Base-by-base conservation (phyloP, 1,140 invertebrate species). In the Drosophila tsacasi region DNA sequence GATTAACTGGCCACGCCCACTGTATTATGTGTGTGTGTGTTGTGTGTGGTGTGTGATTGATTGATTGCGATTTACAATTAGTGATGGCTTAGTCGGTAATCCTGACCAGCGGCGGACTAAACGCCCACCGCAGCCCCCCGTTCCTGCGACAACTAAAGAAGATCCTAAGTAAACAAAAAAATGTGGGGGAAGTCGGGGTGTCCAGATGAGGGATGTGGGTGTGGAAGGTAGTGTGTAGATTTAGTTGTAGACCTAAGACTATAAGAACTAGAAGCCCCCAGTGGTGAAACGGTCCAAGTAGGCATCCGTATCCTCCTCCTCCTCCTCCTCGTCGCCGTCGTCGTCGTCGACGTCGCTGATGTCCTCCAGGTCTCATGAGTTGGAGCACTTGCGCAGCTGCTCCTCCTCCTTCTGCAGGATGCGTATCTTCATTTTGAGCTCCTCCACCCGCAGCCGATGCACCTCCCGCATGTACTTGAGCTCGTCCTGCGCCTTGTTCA, bases 381-480 rank as follows among this genome's bases (percentile, higher is more conserved):
- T 81, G 50, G 72, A 78, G 25, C 52, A 66, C 42, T 91, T 91
- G 37, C 76, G 75, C 71, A 92, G 66, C 59, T 86, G 80, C 50
- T 92, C 91, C 76, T 93, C 92, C 76, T 93, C 92, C 69, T 92
- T 92, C 32, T 91, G 86, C 74, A 93, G 73, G 19, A 93, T 92
- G 57, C 86, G 90, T 72, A 93, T 92, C 75, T 92, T 93, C 79
- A 93, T 92, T 57, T 79, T 91, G 23, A 93, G 72, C 75, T 93
- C 92, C 62, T 93, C 89, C 9, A 93, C 83, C 2, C 91, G 79
- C 63, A 93, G 23, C 0, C 82, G 81, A 76, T 93, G 92, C 46
- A 93, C 76, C 52, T 93, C 92, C 0, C 76, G 72, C 83, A 93
- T 79, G 47, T 93, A 90, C 44, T 92, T 92, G 2, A 93, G 73